These are phyloP conservation scores for Fringilla coelebs DNA, from an alignment of 2,797 vertebrate genomes.

Conservation along the genomic window DNA sequence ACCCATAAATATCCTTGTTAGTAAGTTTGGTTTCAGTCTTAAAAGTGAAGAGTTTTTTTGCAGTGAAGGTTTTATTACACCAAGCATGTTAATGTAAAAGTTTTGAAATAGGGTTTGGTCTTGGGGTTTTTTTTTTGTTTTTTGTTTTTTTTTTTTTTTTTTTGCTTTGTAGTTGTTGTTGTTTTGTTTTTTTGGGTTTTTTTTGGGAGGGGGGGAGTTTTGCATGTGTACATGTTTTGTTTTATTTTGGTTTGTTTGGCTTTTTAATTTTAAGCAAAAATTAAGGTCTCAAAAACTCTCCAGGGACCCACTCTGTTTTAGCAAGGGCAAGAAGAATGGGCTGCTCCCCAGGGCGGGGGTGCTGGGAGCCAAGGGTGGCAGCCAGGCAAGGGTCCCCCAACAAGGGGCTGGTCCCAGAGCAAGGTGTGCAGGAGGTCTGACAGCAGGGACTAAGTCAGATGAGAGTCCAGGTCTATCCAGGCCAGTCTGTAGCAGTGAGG, in stretches of 20 bases:
- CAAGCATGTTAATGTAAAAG: background rate
- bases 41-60: background rate
- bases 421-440: background rate
- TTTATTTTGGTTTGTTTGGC: background rate
- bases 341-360: rapidly evolving
- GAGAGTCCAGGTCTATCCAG: background rate
- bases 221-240: rapidly evolving
- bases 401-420: background rate
- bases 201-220: background rate
- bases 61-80: background rate
- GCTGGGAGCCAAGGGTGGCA: background rate
- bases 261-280: background rate
- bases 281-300: background rate
- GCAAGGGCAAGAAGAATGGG: background rate
- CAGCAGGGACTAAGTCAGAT: background rate
- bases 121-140: background rate
- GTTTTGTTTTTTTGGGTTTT: background rate
- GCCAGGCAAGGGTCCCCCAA: rapidly evolving
- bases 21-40: background rate
- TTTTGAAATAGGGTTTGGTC: background rate
- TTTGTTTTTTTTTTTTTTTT: background rate
- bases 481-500: background rate
- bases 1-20: background rate
- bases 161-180: background rate
- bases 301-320: background rate